Evolutionary conservation across 2,113 vertebrate species (phyloP), one percentile per base, ranked within the genome.

Genomic region (Murina feae): DNA sequence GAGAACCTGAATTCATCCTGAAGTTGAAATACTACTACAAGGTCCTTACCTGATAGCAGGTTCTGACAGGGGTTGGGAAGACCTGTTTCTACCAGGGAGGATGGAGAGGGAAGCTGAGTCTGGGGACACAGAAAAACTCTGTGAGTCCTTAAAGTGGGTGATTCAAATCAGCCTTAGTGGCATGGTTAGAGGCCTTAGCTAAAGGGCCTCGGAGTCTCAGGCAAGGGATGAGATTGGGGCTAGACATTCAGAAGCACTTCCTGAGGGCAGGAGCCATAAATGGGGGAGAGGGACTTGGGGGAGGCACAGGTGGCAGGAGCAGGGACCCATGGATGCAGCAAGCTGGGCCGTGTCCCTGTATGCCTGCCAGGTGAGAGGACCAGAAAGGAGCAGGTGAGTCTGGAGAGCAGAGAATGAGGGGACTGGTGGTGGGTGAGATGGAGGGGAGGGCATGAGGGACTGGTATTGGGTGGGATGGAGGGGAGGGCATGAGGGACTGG

Each of bases 281-380:
- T 20, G 53, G 47, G 5, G 23, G 65, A 91, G 20, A n/a, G 69
- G 55, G 35, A 10, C 17, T 14, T 20, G n/a, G 21, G 53, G 21
- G 17, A 25, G 28, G 6, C 32, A 13, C 51, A 63, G n/a, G 14
- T 23, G 37, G 32, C 53, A 13, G 58, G 32, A 44, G 2, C 4
- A 35, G 76, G 71, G 47, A 9, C 10, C 21, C 23, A 11, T 1
- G 4, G 47, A 3, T 6, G 8, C 23, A 12, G 35, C 28, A 4
- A 32, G n/a, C 58, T 0, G 3, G 51, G 42, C 35, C 9, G 1
- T 25, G 17, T 53, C 37, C 32, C 53, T 49, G 10, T 0, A 0
- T n/a, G 42, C 32, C 16, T 44, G 74, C 49, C 74, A 37, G 49
- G 23, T 55, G 42, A 53, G 60, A 35, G 60, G 35, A 32, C 12